Evolutionary conservation across 35 echinoderm and acorn worm genomes (phyloP).

Genomic region (Apostichopus japonicus): DNA sequence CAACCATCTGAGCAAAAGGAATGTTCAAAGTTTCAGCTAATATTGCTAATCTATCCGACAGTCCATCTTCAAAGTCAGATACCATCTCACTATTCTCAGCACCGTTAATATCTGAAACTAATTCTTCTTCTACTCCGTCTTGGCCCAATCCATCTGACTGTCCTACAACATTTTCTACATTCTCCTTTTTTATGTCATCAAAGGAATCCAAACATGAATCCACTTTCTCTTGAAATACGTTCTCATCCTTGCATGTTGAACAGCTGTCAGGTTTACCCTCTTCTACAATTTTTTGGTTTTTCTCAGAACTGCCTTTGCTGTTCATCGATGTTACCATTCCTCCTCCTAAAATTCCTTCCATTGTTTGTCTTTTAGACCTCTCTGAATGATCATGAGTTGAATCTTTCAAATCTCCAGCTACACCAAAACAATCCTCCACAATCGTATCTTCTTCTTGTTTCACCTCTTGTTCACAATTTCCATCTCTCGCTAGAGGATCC

Average conservation of each 20-base stretch:
- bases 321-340: neutral
- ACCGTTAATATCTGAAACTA: neutral
- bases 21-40: slow-evolving; percentile 48
- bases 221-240: neutral
- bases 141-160: neutral
- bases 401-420: neutral
- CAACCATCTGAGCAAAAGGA: slow-evolving; percentile 37
- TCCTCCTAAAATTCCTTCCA: neutral
- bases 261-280: neutral
- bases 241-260: neutral
- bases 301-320: neutral
- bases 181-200: neutral
- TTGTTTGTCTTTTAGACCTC: neutral
- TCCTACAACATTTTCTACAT: neutral
- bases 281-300: neutral
- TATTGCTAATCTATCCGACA: slow-evolving; percentile 24
- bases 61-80: neutral
- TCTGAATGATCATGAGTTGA: neutral
- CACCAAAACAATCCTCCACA: neutral
- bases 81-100: neutral
- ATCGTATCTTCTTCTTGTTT: neutral
- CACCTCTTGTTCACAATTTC: neutral
- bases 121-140: neutral
- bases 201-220: neutral
- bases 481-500: neutral